These are phyloP conservation scores for Stenodera caucasica DNA, from an alignment of 2,888 invertebrate genomes.

Conservation along the genomic window DNA sequence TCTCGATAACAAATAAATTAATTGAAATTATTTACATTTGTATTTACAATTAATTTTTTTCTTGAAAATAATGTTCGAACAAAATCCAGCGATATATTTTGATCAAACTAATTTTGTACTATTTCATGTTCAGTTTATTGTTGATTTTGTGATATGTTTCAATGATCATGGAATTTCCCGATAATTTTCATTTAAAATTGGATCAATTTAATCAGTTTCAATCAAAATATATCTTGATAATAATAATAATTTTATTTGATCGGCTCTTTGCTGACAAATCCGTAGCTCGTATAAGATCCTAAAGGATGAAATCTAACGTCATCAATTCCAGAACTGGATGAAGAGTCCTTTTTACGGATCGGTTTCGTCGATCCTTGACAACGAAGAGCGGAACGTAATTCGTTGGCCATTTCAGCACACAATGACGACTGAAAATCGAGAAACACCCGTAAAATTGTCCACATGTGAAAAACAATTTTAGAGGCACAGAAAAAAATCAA, in stretches of 20 bases:
- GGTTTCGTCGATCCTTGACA: slow-evolving; percentile 65
- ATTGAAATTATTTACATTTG: slow-evolving; percentile 11
- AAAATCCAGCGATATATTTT: background rate
- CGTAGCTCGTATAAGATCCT: slow-evolving; percentile 66
- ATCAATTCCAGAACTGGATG: slow-evolving; percentile 41
- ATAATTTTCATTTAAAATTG: too few species aligned
- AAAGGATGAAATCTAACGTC: slow-evolving; percentile 55
- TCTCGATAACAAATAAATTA: too few species aligned
- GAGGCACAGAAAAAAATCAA: background rate
- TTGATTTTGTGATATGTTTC: too few species aligned
- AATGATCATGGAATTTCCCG: too few species aligned
- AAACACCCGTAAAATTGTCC: slow-evolving; percentile 19
- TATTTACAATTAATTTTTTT: background rate
- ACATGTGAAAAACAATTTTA: background rate
- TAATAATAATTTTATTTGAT: slow-evolving; percentile 43
- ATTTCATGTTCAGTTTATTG: background rate
- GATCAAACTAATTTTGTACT: background rate
- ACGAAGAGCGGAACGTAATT: slow-evolving; percentile 69
- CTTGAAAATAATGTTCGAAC: background rate
- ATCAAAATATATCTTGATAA: slow-evolving; percentile 26
- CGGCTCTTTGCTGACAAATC: slow-evolving; percentile 61
- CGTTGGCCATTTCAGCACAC: slow-evolving; percentile 73
- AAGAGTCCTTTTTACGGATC: slow-evolving; percentile 47
- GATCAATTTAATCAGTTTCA: background rate
- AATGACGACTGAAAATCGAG: slow-evolving; percentile 63